phyloP scores from a whole-genome alignment of 2,113 vertebrate species.

The Craseonycteris thonglongyai region DNA sequence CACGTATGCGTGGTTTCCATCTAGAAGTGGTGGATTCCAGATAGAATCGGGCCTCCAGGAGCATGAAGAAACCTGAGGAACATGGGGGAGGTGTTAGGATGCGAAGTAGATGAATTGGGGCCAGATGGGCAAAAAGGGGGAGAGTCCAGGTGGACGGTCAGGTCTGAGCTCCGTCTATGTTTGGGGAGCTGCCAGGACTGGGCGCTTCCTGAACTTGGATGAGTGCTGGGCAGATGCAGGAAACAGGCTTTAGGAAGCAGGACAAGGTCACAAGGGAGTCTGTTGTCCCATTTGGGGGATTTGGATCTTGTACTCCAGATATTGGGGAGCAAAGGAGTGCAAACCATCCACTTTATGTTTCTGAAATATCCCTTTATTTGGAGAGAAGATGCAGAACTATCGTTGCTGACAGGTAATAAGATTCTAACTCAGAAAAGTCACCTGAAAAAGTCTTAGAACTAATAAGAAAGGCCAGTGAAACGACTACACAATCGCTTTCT shows the following conservation, averaged over 20 bases:
- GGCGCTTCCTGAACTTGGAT: rapidly evolving
- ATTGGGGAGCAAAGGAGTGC: background rate
- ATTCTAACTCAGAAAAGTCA: background rate
- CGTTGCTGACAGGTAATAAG: background rate
- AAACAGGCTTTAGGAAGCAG: background rate
- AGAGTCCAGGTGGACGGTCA: background rate
- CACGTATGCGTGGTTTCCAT: background rate
- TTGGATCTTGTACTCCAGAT: background rate
- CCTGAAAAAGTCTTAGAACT: background rate
- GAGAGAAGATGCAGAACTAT: background rate
- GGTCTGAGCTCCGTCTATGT: rapidly evolving
- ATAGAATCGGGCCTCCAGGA: rapidly evolving
- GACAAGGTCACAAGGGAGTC: background rate
- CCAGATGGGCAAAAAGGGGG: background rate
- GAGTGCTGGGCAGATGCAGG: background rate
- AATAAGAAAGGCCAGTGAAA: background rate
- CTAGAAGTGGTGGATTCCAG: background rate
- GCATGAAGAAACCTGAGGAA: background rate
- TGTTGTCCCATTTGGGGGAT: background rate
- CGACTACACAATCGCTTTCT: background rate
- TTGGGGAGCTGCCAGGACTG: background rate
- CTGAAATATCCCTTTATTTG: background rate
- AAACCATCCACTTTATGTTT: background rate
- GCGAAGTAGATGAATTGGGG: background rate
- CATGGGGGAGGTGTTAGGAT: background rate